Percentiles rank a stretch among this genome's conserved stretches.
Conservation (phyloP, 2,888 invertebrate species). For the Blera fallax region DNA sequence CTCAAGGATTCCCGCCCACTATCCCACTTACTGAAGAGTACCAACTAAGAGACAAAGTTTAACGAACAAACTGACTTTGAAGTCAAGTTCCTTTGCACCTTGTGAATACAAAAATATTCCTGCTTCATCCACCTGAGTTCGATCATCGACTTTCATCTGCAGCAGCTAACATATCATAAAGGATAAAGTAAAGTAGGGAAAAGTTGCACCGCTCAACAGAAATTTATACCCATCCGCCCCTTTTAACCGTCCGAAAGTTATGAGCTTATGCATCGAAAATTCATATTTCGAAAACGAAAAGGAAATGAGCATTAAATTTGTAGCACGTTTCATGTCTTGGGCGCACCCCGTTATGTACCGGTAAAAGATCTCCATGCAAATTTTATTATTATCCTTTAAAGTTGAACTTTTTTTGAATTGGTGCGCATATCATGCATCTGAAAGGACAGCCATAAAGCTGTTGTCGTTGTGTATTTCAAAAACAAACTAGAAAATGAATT, state of each 20-base stretch:
- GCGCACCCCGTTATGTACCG: background rate
- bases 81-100: background rate
- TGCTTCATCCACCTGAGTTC: slow-evolving; percentile 40
- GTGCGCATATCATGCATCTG: slow-evolving; percentile 10
- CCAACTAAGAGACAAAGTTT: slow-evolving; percentile 28
- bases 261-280: slow-evolving; percentile 57
- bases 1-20: background rate
- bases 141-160: slow-evolving; percentile 42
- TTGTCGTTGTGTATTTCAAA: slow-evolving; percentile 7
- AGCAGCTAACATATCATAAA: slow-evolving; percentile 40
- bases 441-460: background rate
- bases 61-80: background rate
- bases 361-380: slow-evolving; percentile 8
- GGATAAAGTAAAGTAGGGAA: slow-evolving; percentile 16
- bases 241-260: slow-evolving; percentile 8
- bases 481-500: slow-evolving; percentile 25
- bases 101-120: slow-evolving; percentile 5
- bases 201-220: slow-evolving; percentile 17
- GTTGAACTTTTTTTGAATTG: background rate
- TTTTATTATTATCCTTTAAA: slow-evolving; percentile 45
- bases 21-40: background rate
- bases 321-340: background rate
- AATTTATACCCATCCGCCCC: background rate
- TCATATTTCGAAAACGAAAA: slow-evolving; percentile 48
- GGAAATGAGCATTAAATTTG: slow-evolving; percentile 48